Evolutionary conservation across 2,113 vertebrate species (phyloP).

Genomic region (Hippocampus barbouri): DNA sequence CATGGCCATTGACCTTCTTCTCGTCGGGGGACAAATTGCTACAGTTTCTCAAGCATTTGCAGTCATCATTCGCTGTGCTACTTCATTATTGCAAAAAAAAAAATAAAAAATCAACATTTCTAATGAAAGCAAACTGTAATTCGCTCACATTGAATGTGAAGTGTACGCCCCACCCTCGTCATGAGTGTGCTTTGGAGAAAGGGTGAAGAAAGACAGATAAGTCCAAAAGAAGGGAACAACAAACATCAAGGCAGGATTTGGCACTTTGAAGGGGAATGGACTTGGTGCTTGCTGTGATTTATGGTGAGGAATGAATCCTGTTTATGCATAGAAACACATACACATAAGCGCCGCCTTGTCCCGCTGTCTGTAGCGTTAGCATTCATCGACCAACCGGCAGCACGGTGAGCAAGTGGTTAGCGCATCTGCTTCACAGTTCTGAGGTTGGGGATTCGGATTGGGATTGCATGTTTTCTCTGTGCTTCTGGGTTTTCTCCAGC

Average conservation of each 20-base stretch:
- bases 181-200: conserved; percentile 21
- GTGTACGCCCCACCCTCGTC: conserved; percentile 8
- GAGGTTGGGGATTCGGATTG: neutral
- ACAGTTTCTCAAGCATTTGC: conserved; percentile 42
- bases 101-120: neutral
- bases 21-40: conserved; percentile 31
- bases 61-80: conserved; percentile 36
- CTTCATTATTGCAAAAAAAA: neutral
- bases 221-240: conserved; percentile 55
- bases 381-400: neutral
- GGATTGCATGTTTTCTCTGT: neutral
- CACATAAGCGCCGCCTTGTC: neutral
- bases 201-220: conserved; percentile 58
- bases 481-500: too few species aligned
- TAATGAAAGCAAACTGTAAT: neutral
- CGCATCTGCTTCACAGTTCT: neutral
- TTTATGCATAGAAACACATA: conserved; percentile 16
- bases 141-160: conserved; percentile 11
- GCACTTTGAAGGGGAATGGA: conserved; percentile 66
- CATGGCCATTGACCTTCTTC: conserved; percentile 5
- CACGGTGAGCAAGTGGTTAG: neutral
- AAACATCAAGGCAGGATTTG: conserved; percentile 72
- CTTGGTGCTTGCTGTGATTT: conserved; percentile 39
- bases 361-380: neutral
- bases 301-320: conserved; percentile 40